Base-by-base conservation (phyloP, 1,140 invertebrate species). In the Lutraria rhynchaena region DNA sequence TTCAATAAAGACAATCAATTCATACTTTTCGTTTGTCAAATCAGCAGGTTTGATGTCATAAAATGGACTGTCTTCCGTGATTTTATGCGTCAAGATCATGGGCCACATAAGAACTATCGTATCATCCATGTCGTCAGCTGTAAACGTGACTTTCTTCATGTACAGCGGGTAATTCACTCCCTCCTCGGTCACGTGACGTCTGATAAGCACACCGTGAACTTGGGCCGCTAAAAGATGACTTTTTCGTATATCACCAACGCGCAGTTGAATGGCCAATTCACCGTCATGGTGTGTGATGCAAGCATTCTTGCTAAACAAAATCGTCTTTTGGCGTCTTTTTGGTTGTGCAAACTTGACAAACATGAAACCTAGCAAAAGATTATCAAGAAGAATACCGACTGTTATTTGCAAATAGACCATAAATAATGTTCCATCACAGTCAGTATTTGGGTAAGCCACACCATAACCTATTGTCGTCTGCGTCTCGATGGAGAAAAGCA, bases 31-130 rank as follows among this genome's bases (percentile, higher is more conserved):
- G 73, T 95, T 95, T 0, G 96, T 92, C 87, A 99, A 95, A 87
- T 98, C 97, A 0, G 96, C 95, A 0, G 97, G 96, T 0, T 96
- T 96, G 86, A 98, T 95, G 44, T 95, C 94, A 90, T 96, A 99
- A 33, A 99, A 95, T 0, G 98, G 98, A 75, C 95, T 96, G 31
- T 94, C 94, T 58, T 95, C 94, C 83, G 97, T 95, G 85, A 98
- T 98, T 89, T 95, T 95, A 91, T 98, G 97, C 69, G 98, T 91
- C 13, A 94, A 86, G 15, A 92, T 91, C 19, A 97, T 95, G 0
- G 98, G 98, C 98, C 98, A 99, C 78, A 99, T 97, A 87, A 99
- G 96, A 91, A 99, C 98, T 0, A 98, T 97, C 1, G 97, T 91
- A 85, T 96, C 95, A 41, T 95, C 95, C 84, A 96, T 96, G 49